A percentile compares a stretch with the other conserved stretches of the same genome.
Conservation (phyloP, 2,113 vertebrate genomes). For the Leptobrachium leishanense region DNA sequence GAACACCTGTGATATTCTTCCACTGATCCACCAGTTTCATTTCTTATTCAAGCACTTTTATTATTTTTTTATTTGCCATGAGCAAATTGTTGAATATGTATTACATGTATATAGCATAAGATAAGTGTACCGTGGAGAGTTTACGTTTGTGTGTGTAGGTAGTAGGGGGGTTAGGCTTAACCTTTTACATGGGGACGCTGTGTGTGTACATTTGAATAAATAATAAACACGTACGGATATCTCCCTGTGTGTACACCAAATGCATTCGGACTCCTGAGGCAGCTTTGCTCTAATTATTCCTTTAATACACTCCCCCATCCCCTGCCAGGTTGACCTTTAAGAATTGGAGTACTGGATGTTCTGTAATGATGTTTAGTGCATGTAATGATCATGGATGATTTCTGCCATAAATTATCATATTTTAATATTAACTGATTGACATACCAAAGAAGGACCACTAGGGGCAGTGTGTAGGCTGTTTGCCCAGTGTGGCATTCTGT, state of each 20-base stretch:
- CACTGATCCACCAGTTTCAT: no score
- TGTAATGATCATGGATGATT: no score
- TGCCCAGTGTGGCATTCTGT: no score
- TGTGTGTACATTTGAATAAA: background rate
- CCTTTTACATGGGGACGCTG: background rate
- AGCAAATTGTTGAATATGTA: background rate
- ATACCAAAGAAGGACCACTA: no score
- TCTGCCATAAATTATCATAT: no score
- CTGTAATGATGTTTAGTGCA: no score
- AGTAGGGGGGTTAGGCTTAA: background rate
- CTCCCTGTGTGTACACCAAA: background rate
- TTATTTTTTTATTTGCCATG: background rate
- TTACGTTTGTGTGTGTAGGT: no score
- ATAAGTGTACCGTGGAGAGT: background rate
- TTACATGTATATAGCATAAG: background rate
- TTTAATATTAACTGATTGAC: no score
- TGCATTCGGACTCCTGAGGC: no score
- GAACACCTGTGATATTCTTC: no score
- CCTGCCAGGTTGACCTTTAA: conserved; percentile 17
- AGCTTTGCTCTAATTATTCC: conserved; percentile 14
- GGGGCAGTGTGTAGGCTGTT: no score
- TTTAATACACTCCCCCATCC: background rate
- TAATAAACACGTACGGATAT: background rate
- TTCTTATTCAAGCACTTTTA: no score
- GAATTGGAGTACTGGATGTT: background rate